Evolutionary conservation across 1,140 invertebrate genomes (phyloP), one percentile per base, ranked within the genome.

Genomic region (Oedothorax gibbosus): DNA sequence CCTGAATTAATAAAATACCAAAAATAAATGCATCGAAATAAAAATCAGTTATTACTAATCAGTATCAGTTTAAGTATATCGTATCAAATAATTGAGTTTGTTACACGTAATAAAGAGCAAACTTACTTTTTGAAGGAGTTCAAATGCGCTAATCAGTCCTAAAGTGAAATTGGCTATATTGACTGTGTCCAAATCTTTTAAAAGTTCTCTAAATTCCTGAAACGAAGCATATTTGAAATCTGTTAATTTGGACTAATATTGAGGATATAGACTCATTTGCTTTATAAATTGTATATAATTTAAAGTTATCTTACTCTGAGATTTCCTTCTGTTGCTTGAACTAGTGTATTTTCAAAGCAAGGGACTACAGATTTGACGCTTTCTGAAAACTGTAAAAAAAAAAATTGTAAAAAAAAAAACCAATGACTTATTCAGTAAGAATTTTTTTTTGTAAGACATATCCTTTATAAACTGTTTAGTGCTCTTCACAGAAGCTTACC

Each of bases 81-180:
- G 35, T 65, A 14, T 65, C n/a, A 65, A 65, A 15, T 8, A 65
- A 20, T 15, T 20, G 15, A 65, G 21, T 65, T 6, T 65, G 4
- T 65, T 11, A 65, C n/a, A 18, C 35, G 2, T 1, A 65, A 20
- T 65, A 50, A 51, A 71, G 18, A n/a, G n/a, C 11, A 50, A 56
- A 71, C 89, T 91, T 86, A 96, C 93, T 88, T 93, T 91, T 90
- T 93, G 92, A 57, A 99, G 92, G 15, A 98, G 91, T 88, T 96
- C 93, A 91, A 99, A 99, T 0, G 98, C 98, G 87, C 93, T 93
- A 6, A 93, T 95, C 49, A 99, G 91, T 11, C 97, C 98, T 86
- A 94, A 91, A 11, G 96, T 95, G 91, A 99, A 99, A 90, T 99
- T 98, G 64, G 98, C 98, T 87, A 98, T 97, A 87, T 96, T 94